These are phyloP conservation scores for Lasioglossum oenotherae DNA, from an alignment of 2,888 invertebrate genomes.

Conservation along the genomic window DNA sequence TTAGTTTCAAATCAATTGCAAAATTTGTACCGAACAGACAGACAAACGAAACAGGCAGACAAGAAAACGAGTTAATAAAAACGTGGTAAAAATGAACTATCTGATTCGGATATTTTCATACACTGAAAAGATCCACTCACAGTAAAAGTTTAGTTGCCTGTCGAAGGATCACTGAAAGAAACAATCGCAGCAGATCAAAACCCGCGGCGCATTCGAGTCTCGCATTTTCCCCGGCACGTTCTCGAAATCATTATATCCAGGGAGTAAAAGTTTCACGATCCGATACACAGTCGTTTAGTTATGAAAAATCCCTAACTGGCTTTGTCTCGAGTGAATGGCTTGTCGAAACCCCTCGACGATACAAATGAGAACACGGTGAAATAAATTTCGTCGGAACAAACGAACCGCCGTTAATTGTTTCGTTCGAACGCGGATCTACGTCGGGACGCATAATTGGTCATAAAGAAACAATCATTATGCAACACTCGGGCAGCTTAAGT, in stretches of 20 bases:
- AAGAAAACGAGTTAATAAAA: no score
- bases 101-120: not conserved
- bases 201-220: not conserved
- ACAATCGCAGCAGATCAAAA: not conserved
- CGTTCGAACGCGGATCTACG: constrained; percentile 9
- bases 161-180: not conserved
- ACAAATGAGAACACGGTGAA: not conserved
- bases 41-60: no score
- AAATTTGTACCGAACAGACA: no score
- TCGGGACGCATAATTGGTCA: constrained; percentile 41
- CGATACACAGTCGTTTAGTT: not conserved
- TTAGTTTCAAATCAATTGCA: no score
- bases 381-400: constrained; percentile 1
- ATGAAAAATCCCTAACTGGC: not conserved
- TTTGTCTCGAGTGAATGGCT: constrained; percentile 6
- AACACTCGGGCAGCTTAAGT: constrained; percentile 40
- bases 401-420: constrained; percentile 32
- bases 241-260: not conserved
- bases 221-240: not conserved
- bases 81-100: no score
- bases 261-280: not conserved
- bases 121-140: not conserved
- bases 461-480: constrained; percentile 52
- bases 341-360: constrained; percentile 3
- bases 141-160: not conserved